phyloP scores from a whole-genome alignment of 2,888 invertebrate species.

The Candidula unifasciata region DNA sequence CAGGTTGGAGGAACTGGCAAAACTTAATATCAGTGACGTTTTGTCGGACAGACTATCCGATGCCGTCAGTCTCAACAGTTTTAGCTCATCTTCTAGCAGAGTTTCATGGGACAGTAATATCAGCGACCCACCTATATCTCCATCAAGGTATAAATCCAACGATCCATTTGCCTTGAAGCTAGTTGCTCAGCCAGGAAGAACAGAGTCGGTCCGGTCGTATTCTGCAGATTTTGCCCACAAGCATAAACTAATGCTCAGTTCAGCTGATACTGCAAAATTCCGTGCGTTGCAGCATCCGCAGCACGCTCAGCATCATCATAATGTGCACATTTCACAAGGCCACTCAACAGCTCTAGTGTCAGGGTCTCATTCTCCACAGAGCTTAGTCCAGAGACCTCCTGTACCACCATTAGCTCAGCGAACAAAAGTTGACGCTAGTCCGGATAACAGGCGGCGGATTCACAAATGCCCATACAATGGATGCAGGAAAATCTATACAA shows the following conservation, averaged over 20 bases:
- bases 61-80: constrained; percentile 74
- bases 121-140: constrained; percentile 71
- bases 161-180: constrained; percentile 74
- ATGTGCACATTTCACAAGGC: not conserved
- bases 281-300: constrained; percentile 44
- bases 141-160: constrained; percentile 65
- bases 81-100: constrained; percentile 83
- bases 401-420: constrained; percentile 26
- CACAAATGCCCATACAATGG: constrained; percentile 80
- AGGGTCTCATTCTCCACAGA: constrained; percentile 63
- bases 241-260: constrained; percentile 54
- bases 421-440: constrained; percentile 71
- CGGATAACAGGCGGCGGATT: constrained; percentile 72
- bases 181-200: constrained; percentile 73
- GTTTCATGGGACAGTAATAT: constrained; percentile 85
- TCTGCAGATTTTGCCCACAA: constrained; percentile 82
- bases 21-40: constrained; percentile 71
- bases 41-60: constrained; percentile 58
- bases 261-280: constrained; percentile 17
- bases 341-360: constrained; percentile 27
- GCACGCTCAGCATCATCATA: constrained; percentile 29
- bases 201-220: constrained; percentile 82
- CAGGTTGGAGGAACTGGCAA: constrained; percentile 70
- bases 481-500: constrained; percentile 97
- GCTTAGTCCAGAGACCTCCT: constrained; percentile 58